Percentiles rank a stretch among this genome's conserved stretches.
phyloP scores from a whole-genome alignment of 2,797 vertebrate genomes.

The Micromesistius poutassou region DNA sequence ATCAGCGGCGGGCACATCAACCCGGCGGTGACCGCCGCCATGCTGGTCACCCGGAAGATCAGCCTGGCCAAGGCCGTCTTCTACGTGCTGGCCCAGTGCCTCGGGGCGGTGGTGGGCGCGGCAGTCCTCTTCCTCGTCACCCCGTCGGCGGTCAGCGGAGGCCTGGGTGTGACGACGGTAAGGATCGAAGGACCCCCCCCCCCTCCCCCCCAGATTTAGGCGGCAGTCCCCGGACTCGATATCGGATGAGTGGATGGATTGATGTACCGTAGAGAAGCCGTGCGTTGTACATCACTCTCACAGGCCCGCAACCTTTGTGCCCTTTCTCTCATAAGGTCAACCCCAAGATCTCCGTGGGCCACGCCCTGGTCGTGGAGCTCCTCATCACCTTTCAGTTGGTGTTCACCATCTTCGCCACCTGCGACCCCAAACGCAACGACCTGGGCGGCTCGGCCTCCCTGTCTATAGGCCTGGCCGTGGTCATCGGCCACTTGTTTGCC shows the following conservation, averaged over 20 bases:
- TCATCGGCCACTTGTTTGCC: constrained; percentile 92
- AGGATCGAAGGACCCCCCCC: constrained; percentile 17
- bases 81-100: constrained; percentile 88
- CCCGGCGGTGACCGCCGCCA: constrained; percentile 88
- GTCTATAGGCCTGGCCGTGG: constrained; percentile 90
- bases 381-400: constrained; percentile 94
- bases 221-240: too few species aligned
- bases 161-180: constrained; percentile 86
- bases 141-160: constrained; percentile 76
- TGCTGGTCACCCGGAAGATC: constrained; percentile 88
- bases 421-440: constrained; percentile 87
- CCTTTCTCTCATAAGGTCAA: constrained; percentile 76
- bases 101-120: constrained; percentile 85
- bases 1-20: constrained; percentile 96
- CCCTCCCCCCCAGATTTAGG: too few species aligned
- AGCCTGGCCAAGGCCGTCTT: constrained; percentile 89
- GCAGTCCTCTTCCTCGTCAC: constrained; percentile 88
- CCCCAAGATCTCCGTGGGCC: constrained; percentile 77
- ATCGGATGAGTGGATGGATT: background rate
- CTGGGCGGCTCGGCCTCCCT: constrained; percentile 86
- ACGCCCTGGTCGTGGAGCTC: constrained; percentile 89
- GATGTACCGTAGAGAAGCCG: background rate
- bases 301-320: background rate
- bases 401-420: constrained; percentile 94
- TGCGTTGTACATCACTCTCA: background rate